Conservation (phyloP, 2,888 invertebrate species). For the Mycalesis mineus region DNA sequence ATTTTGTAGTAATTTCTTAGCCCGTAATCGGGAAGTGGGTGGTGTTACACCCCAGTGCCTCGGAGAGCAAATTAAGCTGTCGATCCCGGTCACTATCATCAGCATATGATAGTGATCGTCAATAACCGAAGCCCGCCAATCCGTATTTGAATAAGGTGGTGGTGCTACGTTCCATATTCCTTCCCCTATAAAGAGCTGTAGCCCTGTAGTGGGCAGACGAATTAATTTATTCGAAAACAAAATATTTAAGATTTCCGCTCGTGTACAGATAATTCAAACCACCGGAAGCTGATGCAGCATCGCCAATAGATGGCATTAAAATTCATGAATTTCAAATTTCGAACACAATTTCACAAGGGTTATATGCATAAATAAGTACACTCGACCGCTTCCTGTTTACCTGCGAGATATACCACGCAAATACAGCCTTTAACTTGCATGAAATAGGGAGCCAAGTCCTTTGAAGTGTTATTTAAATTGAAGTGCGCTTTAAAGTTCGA, state of each 20-base stretch:
- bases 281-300: not conserved
- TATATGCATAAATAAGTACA: conserved; percentile 7
- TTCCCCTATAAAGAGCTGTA: too few species aligned
- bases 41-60: too few species aligned
- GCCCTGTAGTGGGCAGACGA: too few species aligned
- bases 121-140: too few species aligned
- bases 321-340: conserved; percentile 10
- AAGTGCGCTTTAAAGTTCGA: not conserved
- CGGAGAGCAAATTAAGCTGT: too few species aligned
- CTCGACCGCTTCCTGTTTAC: conserved; percentile 11
- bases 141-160: too few species aligned
- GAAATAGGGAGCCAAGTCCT: not conserved
- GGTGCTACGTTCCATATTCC: too few species aligned
- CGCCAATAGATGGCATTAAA: conserved; percentile 11
- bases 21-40: too few species aligned
- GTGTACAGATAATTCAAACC: not conserved
- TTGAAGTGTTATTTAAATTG: not conserved
- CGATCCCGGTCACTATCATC: too few species aligned
- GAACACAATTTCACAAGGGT: conserved; percentile 3
- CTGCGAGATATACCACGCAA: not conserved
- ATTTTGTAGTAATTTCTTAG: too few species aligned
- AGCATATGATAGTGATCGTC: too few species aligned
- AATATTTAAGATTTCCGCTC: not conserved
- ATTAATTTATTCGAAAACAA: too few species aligned
- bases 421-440: not conserved